phyloP scores from a whole-genome alignment of 2,797 vertebrate genomes.

The Gobio occitaniae region DNA sequence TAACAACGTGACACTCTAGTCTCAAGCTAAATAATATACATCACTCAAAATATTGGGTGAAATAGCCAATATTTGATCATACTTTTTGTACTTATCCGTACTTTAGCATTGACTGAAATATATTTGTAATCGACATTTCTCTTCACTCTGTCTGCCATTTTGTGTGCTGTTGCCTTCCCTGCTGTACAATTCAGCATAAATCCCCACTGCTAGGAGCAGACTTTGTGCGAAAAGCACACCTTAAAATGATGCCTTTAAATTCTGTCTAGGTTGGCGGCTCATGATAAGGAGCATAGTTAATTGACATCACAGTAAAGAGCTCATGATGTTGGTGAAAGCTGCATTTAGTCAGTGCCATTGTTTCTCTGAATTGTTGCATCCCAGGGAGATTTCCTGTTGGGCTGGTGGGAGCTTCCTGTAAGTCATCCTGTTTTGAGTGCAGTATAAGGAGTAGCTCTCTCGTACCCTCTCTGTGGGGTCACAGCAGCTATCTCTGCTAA shows the following conservation, averaged over 20 bases:
- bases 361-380: constrained; percentile 45
- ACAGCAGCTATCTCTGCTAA: not conserved
- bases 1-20: not conserved
- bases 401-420: constrained; percentile 39
- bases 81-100: not conserved
- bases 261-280: not conserved
- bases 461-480: not conserved
- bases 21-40: not conserved
- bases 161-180: no score
- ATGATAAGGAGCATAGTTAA: not conserved
- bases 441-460: not conserved
- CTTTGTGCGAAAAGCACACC: not conserved
- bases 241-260: not conserved
- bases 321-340: constrained; percentile 3
- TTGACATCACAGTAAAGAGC: not conserved
- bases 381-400: constrained; percentile 51
- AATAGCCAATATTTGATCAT: not conserved
- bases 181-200: no score
- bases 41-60: not conserved
- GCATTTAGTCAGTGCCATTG: constrained; percentile 1
- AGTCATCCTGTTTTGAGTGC: constrained; percentile 53
- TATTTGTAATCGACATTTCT: not conserved
- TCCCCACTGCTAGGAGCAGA: not conserved
- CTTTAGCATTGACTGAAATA: not conserved
- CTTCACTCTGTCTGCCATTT: not conserved